phyloP scores from a whole-genome alignment of 1,140 invertebrate species.

The Aradophagus sp. region DNA sequence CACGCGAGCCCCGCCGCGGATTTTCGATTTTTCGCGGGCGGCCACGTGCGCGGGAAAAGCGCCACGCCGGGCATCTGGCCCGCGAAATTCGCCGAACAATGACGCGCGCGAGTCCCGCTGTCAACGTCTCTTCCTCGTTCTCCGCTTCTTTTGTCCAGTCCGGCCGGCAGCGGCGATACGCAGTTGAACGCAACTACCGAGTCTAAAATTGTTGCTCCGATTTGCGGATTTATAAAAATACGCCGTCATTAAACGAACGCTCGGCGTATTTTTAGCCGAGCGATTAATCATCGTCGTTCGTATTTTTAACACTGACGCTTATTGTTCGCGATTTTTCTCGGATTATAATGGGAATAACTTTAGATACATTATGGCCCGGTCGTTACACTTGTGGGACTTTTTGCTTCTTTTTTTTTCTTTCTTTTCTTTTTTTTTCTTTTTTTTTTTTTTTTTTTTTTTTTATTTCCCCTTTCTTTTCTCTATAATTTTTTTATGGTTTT shows the following conservation, averaged over 20 bases:
- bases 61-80: no score
- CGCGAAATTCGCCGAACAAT: no score
- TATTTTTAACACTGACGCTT: slow-evolving; percentile 11
- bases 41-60: no score
- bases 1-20: slow-evolving; percentile 22
- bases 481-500: no score
- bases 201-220: slow-evolving; percentile 3
- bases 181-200: slow-evolving; percentile 2
- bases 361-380: slow-evolving; percentile 19
- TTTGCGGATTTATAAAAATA: slow-evolving; percentile 18
- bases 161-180: slow-evolving; percentile 14
- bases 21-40: slow-evolving; percentile 41
- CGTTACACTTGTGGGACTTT: slow-evolving; percentile 17
- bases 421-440: no score
- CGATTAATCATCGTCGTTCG: slow-evolving; percentile 24
- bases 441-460: no score
- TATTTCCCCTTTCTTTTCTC: no score
- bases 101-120: no score
- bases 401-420: no score
- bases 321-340: slow-evolving; percentile 22
- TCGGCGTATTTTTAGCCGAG: slow-evolving; percentile 14
- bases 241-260: slow-evolving; percentile 20
- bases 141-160: no score
- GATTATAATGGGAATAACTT: slow-evolving; percentile 19
- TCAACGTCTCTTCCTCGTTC: no score